phyloP scores from a whole-genome alignment of 2,888 invertebrate species.

The Chrysolina haemoptera region DNA sequence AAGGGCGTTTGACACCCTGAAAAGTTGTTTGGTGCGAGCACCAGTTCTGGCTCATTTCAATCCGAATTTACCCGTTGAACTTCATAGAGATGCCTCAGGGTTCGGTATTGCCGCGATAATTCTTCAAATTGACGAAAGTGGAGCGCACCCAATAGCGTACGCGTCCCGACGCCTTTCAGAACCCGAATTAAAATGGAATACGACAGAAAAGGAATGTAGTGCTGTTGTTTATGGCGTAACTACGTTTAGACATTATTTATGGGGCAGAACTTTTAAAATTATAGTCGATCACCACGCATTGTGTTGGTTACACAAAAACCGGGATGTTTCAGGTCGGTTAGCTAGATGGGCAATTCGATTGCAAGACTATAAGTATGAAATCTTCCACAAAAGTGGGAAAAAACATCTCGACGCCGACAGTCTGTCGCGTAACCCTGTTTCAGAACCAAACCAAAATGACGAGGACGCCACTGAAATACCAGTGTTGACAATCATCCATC shows the following conservation, averaged over 20 bases:
- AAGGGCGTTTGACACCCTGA: neutral
- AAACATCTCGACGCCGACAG: neutral
- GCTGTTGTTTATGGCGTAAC: neutral
- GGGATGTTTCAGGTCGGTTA: neutral
- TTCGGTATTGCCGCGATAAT: neutral
- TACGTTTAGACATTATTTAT: neutral
- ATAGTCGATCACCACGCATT: neutral
- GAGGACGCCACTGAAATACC: neutral
- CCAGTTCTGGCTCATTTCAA: too few species aligned
- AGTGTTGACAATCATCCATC: neutral
- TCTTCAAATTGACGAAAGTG: neutral
- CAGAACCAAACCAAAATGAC: neutral
- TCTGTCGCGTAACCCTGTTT: neutral
- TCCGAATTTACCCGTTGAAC: neutral
- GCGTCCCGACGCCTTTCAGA: neutral
- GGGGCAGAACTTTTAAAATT: neutral
- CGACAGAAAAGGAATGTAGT: neutral
- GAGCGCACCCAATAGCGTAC: neutral
- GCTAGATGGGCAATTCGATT: slow-evolving; percentile 2
- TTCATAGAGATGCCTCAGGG: neutral
- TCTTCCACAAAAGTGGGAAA: slow-evolving; percentile 13
- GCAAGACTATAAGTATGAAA: neutral
- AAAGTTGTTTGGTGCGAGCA: neutral
- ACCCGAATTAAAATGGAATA: neutral
- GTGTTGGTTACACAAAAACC: neutral